Percentiles rank a stretch among this genome's conserved stretches.
Conservation (phyloP, 2,888 invertebrate genomes). For the Ganaspis brasiliensis region DNA sequence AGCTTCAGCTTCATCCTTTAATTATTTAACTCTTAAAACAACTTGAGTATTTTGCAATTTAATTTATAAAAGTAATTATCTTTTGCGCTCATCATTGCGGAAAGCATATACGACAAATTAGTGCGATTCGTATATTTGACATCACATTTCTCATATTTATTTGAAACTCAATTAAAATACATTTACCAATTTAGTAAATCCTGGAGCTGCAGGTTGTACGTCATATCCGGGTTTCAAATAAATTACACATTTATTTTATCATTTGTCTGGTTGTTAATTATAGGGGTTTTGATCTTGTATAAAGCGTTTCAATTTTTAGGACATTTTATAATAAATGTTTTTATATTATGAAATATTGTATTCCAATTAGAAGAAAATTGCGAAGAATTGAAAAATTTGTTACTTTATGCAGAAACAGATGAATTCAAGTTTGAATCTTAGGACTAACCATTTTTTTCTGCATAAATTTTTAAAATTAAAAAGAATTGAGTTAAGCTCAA, state of each 20-base stretch:
- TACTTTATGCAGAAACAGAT: no score
- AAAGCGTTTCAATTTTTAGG: not conserved
- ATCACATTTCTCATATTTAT: not conserved
- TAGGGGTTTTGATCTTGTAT: not conserved
- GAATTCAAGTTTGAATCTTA: no score
- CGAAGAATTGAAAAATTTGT: no score
- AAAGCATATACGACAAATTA: no score
- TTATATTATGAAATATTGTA: not conserved
- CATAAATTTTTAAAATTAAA: no score
- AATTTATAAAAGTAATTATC: no score
- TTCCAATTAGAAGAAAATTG: constrained; percentile 9
- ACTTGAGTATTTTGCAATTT: not conserved
- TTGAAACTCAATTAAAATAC: not conserved
- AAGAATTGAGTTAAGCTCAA: no score
- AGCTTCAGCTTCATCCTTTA: no score
- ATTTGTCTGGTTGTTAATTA: not conserved
- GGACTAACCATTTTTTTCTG: no score
- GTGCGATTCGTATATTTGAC: not conserved
- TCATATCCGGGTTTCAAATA: constrained; percentile 1
- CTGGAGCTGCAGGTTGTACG: not conserved
- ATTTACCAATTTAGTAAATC: not conserved
- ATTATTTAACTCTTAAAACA: no score
- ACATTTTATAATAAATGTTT: not conserved
- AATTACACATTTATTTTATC: constrained; percentile 1
- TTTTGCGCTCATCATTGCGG: no score